A percentile compares a stretch with the other conserved stretches of the same genome.
These are phyloP conservation scores for Hyaena hyaena DNA, from an alignment of 2,113 vertebrate genomes.

Conservation along the genomic window DNA sequence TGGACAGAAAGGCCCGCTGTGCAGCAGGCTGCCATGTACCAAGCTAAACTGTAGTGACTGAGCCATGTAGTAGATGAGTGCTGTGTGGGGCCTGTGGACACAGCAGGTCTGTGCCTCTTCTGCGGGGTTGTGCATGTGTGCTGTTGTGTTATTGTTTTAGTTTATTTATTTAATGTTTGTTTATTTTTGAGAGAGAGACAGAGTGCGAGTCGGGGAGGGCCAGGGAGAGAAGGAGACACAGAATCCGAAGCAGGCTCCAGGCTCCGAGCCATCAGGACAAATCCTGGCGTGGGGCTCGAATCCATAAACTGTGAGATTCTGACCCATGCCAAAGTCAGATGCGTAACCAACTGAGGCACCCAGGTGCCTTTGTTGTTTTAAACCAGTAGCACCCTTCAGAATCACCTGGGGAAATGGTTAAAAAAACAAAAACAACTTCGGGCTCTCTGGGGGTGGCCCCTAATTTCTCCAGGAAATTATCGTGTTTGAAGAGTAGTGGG, in stretches of 20 bases:
- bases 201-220: too few species aligned
- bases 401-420: neutral
- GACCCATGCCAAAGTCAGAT: too few species aligned
- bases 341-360: too few species aligned
- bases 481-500: neutral
- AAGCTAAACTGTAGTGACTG: neutral
- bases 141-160: neutral
- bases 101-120: neutral
- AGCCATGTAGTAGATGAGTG: neutral
- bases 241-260: too few species aligned
- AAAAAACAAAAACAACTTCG: neutral
- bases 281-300: too few species aligned
- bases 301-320: too few species aligned
- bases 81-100: neutral
- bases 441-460: neutral
- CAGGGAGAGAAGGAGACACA: too few species aligned
- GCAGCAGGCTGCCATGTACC: accelerated
- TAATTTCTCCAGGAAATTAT: neutral
- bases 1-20: neutral
- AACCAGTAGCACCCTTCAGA: neutral
- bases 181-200: too few species aligned
- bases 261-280: too few species aligned
- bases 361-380: neutral
- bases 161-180: too few species aligned
- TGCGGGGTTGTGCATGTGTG: neutral